These are phyloP conservation scores for Bombus ignitus DNA, from an alignment of 1,140 invertebrate genomes.

Conservation along the genomic window DNA sequence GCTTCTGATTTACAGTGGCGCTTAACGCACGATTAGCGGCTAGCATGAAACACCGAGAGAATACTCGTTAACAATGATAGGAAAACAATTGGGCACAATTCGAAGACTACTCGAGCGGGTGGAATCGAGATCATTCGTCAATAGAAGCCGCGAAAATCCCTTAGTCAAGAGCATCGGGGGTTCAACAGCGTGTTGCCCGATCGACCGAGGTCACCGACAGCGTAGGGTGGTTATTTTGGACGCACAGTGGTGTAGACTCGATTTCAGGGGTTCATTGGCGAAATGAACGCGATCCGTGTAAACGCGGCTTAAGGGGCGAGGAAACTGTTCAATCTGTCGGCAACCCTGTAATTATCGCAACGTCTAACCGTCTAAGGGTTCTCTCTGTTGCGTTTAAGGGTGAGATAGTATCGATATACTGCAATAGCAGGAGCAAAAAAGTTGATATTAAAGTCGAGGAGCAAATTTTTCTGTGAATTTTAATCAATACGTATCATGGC, in stretches of 20 bases:
- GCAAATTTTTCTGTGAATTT: no score
- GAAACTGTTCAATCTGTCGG: constrained; percentile 12
- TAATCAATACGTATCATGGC: no score
- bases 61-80: constrained; percentile 16
- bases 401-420: no score
- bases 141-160: constrained; percentile 32
- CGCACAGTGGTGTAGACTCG: not conserved
- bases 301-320: constrained; percentile 12
- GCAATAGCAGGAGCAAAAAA: no score
- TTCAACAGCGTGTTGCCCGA: not conserved
- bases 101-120: not conserved
- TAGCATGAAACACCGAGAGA: not conserved
- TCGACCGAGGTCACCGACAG: not conserved
- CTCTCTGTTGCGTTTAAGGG: not conserved
- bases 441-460: no score
- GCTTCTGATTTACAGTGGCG: constrained; percentile 16
- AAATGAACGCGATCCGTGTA: constrained; percentile 5
- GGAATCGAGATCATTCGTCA: constrained; percentile 18
- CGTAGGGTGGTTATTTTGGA: constrained; percentile 10
- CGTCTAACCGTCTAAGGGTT: not conserved
- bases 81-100: constrained; percentile 19
- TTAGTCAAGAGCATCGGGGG: not conserved
- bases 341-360: not conserved
- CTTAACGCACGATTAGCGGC: constrained; percentile 28
- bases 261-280: constrained; percentile 4